These are phyloP conservation scores for Coronaproctus castanopsis DNA, from an alignment of 2,888 invertebrate genomes.

Conservation along the genomic window DNA sequence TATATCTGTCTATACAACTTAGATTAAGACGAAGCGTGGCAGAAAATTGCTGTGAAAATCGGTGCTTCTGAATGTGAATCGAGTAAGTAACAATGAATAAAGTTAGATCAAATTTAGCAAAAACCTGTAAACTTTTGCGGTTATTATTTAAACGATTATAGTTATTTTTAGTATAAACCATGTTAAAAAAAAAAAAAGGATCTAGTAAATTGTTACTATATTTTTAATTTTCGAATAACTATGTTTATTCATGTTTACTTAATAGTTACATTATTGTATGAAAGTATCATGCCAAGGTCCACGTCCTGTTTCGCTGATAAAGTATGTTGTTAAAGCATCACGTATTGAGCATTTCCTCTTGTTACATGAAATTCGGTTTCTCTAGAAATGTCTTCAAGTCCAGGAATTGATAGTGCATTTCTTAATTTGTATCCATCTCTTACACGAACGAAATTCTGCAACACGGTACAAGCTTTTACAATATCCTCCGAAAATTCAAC, in stretches of 20 bases:
- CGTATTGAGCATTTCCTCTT: neutral
- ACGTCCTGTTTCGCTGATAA: slow-evolving; percentile 11
- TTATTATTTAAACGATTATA: too few relatives aligned
- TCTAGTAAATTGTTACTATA: too few relatives aligned
- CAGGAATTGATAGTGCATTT: slow-evolving; percentile 16
- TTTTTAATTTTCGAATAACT: too few relatives aligned
- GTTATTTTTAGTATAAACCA: too few relatives aligned
- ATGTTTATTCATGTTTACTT: slow-evolving; percentile 1
- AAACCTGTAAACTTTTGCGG: too few relatives aligned
- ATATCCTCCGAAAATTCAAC: slow-evolving; percentile 20
- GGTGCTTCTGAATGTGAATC: too few relatives aligned
- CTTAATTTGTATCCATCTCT: slow-evolving; percentile 16
- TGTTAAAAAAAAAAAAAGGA: too few relatives aligned
- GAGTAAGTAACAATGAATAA: too few relatives aligned
- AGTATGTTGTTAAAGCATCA: slow-evolving; percentile 10
- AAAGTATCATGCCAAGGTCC: slow-evolving; percentile 5
- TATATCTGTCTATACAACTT: too few relatives aligned
- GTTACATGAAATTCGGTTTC: neutral
- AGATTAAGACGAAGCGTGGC: too few relatives aligned
- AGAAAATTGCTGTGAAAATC: too few relatives aligned
- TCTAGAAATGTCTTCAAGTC: slow-evolving; percentile 14
- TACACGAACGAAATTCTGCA: slow-evolving; percentile 18
- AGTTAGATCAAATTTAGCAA: too few relatives aligned
- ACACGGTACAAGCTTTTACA: slow-evolving; percentile 21
- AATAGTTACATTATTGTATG: slow-evolving; percentile 6